Percentiles rank a stretch among this genome's conserved stretches.
Conservation (phyloP, 2,888 invertebrate genomes). For the Phoronis australis region DNA sequence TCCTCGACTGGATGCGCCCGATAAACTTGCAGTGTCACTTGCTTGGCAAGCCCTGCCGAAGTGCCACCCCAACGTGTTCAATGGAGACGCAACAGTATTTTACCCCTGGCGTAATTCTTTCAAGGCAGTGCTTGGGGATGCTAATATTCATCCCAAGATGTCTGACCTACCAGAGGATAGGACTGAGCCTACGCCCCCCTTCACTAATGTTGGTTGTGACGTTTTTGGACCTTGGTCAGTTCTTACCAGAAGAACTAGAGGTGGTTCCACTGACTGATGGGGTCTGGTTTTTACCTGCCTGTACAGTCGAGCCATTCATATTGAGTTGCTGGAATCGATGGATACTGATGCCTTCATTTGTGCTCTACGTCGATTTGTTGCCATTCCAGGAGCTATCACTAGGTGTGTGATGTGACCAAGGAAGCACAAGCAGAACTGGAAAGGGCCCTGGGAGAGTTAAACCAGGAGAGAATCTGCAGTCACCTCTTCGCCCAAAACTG, state of each 20-base stretch:
- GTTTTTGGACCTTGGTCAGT: conserved; percentile 15
- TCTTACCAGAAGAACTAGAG: no score
- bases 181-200: conserved; percentile 12
- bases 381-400: conserved; percentile 3
- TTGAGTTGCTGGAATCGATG: conserved; percentile 7
- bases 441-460: not conserved
- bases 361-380: conserved; percentile 9
- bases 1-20: no score
- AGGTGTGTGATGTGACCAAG: not conserved
- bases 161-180: conserved; percentile 11
- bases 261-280: conserved; percentile 8
- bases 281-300: conserved; percentile 17
- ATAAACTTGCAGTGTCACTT: no score
- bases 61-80: no score
- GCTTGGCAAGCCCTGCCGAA: no score
- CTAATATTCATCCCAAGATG: no score
- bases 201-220: conserved; percentile 15
- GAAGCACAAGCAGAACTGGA: not conserved
- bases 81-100: no score
- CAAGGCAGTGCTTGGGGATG: no score
- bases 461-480: not conserved
- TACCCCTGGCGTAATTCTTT: no score
- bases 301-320: conserved; percentile 9
- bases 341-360: conserved; percentile 13
- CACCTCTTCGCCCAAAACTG: conserved; percentile 3